Conservation (phyloP, 23 tunicate species). For the Ciona savignyi region DNA sequence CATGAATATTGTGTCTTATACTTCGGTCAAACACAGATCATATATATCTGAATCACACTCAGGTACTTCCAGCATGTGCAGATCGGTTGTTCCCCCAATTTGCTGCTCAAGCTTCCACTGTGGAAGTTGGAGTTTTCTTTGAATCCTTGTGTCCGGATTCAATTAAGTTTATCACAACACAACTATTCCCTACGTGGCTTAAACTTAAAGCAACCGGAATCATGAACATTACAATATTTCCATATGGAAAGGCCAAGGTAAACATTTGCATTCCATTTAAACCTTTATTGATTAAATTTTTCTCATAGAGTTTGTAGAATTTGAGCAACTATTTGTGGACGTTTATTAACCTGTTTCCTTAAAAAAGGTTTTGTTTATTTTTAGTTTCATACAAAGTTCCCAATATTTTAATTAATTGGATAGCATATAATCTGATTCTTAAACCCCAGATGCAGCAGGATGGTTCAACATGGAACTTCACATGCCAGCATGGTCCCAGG, state of each 20-base stretch:
- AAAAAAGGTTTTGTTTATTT: no score
- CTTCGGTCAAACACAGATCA: neutral
- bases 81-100: neutral
- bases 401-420: no score
- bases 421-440: no score
- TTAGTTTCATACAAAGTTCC: no score
- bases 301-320: no score
- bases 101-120: neutral
- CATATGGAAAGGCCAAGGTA: conserved; percentile 57
- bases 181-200: conserved; percentile 31
- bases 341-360: no score
- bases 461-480: conserved; percentile 11
- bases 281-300: no score
- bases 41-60: neutral
- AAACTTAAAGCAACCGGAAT: conserved; percentile 20
- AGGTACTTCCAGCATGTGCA: conserved; percentile 16
- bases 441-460: neutral
- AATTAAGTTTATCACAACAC: conserved; percentile 22
- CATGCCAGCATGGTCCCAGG: conserved; percentile 45
- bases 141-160: conserved; percentile 72
- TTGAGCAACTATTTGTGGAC: no score
- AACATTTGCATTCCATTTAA: no score
- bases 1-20: no score
- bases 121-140: conserved; percentile 33
- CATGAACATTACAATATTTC: conserved; percentile 13